phyloP scores from a whole-genome alignment of 2,888 invertebrate species.

The Drosophila rellima region DNA sequence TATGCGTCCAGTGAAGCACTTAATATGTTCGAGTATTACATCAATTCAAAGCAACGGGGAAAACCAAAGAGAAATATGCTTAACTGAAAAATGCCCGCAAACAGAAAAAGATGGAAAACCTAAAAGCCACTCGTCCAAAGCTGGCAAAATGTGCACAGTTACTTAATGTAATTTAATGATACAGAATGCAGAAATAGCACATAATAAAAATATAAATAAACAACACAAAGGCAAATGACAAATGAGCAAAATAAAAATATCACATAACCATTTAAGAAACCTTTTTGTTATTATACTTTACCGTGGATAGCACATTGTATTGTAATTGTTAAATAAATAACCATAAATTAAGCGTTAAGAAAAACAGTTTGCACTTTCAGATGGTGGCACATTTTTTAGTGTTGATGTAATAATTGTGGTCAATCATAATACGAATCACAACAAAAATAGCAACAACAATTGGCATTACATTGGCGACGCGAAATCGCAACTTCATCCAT shows the following conservation, averaged over 20 bases:
- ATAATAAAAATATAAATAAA: background rate
- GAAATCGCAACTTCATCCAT: slow-evolving; percentile 43
- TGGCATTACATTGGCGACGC: slow-evolving; percentile 32
- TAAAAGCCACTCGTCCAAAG: slow-evolving; percentile 34
- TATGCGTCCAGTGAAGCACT: slow-evolving; percentile 57
- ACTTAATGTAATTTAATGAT: background rate
- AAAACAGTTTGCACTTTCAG: slow-evolving; percentile 25
- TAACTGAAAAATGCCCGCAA: background rate
- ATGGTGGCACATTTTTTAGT: slow-evolving; percentile 27
- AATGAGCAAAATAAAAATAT: slow-evolving; percentile 1
- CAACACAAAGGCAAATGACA: background rate
- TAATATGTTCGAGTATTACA: slow-evolving; percentile 36
- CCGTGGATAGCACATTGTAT: background rate
- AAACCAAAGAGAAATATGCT: slow-evolving; percentile 14
- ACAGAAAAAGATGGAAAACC: slow-evolving; percentile 1
- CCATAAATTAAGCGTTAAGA: slow-evolving; percentile 20
- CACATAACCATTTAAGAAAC: slow-evolving; percentile 1
- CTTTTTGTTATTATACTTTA: background rate
- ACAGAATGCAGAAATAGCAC: background rate
- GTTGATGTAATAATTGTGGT: slow-evolving; percentile 56
- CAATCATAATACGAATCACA: slow-evolving; percentile 31
- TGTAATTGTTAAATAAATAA: slow-evolving; percentile 28
- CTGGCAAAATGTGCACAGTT: background rate
- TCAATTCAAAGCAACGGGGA: slow-evolving; percentile 20
- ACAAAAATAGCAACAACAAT: slow-evolving; percentile 20